Conservation (phyloP, 2,113 vertebrate genomes). For the Mirza zaza region DNA sequence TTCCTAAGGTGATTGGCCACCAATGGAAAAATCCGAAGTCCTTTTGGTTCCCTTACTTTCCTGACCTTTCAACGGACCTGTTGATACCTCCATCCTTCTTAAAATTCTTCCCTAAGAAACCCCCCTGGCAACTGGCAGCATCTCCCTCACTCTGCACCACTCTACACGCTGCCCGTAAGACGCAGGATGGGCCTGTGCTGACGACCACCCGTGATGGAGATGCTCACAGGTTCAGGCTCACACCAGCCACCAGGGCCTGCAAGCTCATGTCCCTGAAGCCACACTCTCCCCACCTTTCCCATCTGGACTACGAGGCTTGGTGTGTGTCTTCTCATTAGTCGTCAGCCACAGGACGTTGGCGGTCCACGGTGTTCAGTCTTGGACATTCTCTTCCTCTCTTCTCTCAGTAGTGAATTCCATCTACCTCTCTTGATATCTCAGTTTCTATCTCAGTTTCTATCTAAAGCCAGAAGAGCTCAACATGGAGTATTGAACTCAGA, state of each 20-base stretch:
- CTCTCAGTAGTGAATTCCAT: too few relatives aligned
- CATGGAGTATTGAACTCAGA: not conserved
- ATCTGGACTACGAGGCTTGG: rapidly evolving
- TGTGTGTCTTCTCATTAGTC: not conserved
- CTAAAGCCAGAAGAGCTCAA: not conserved
- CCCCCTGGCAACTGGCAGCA: rapidly evolving
- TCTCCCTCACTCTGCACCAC: rapidly evolving
- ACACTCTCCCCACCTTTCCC: too few relatives aligned
- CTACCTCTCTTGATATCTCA: not conserved
- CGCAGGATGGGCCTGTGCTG: not conserved
- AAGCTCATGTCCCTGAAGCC: rapidly evolving
- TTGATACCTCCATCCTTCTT: not conserved
- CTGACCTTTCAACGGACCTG: not conserved
- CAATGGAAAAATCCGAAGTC: not conserved
- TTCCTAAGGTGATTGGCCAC: not conserved
- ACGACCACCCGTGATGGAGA: rapidly evolving
- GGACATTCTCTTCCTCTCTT: not conserved
- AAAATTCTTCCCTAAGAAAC: not conserved
- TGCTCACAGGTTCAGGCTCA: not conserved
- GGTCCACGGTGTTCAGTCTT: rapidly evolving
- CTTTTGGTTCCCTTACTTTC: not conserved
- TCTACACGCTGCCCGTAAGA: not conserved
- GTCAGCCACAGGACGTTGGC: too few relatives aligned
- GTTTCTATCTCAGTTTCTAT: not conserved
- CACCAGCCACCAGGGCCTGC: not conserved